Percentiles rank a stretch among this genome's conserved stretches.
Evolutionary conservation across 2,797 vertebrate genomes (phyloP).

Genomic region (Aldrovandia affinis): DNA sequence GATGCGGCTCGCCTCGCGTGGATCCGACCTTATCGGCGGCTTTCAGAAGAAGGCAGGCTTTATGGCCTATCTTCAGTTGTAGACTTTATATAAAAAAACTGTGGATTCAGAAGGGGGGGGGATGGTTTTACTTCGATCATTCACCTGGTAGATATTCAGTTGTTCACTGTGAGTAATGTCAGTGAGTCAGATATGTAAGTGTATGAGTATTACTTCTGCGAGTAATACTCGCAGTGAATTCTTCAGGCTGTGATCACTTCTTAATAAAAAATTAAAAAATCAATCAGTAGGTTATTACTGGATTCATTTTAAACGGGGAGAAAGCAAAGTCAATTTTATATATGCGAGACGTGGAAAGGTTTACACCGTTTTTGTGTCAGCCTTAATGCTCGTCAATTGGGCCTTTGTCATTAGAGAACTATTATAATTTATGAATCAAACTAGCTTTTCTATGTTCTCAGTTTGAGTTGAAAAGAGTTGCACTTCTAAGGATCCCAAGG

Average conservation of each 20-base stretch:
- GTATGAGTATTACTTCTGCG: not conserved
- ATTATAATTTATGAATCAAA: conserved; percentile 70
- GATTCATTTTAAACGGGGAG: conserved; percentile 30
- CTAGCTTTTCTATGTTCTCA: conserved; percentile 47
- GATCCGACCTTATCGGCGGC: conserved; percentile 39
- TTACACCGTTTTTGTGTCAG: conserved; percentile 43
- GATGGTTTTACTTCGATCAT: not conserved
- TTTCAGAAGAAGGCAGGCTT: conserved; percentile 31
- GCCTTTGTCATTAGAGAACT: conserved; percentile 38
- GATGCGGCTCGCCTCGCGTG: conserved; percentile 37
- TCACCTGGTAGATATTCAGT: not conserved
- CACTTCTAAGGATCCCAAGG: conserved; percentile 35
- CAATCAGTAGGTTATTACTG: conserved; percentile 50
- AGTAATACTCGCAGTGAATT: not conserved
- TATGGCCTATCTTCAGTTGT: not conserved
- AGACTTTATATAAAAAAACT: not conserved
- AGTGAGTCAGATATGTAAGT: not conserved
- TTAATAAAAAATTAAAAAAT: conserved; percentile 28
- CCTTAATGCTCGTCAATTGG: conserved; percentile 37
- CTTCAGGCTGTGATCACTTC: not conserved
- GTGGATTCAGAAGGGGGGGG: not conserved
- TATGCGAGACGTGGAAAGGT: conserved; percentile 44
- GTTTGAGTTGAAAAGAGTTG: conserved; percentile 54
- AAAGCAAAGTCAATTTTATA: conserved; percentile 40
- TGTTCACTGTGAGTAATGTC: not conserved